Percentiles rank a stretch among this genome's conserved stretches.
These are phyloP conservation scores for Mormyrus hasselquistii DNA, from an alignment of 2,797 vertebrate genomes.

Conservation along the genomic window DNA sequence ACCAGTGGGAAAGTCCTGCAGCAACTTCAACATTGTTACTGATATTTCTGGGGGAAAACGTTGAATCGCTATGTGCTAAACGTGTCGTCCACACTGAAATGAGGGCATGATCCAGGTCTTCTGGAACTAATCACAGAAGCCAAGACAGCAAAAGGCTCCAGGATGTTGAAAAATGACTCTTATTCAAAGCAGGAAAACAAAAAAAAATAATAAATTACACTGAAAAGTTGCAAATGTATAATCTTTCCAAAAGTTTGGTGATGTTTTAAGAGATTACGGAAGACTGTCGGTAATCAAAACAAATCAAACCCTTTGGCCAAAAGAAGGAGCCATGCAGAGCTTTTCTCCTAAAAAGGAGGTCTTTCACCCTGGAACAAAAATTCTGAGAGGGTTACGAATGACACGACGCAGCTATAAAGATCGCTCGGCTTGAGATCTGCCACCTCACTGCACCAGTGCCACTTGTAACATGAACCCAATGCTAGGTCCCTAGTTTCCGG, in stretches of 20 bases:
- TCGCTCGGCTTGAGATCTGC: neutral
- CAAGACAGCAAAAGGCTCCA: neutral
- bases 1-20: neutral
- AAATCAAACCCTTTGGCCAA: neutral
- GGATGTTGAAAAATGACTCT: constrained; percentile 8
- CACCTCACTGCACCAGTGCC: neutral
- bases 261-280: neutral
- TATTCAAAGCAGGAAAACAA: constrained; percentile 16
- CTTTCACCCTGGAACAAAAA: neutral
- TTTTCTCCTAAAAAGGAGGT: constrained; percentile 2
- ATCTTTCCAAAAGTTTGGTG: neutral
- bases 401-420: neutral
- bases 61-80: neutral
- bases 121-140: neutral
- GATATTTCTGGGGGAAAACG: neutral
- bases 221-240: neutral
- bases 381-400: neutral
- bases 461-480: neutral
- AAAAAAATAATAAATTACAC: neutral
- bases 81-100: neutral
- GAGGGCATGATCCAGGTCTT: neutral
- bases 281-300: constrained; percentile 7
- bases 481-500: neutral
- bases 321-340: neutral
- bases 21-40: neutral